Percentiles rank a stretch among this genome's conserved stretches.
Evolutionary conservation across 2,888 invertebrate genomes (phyloP).

Genomic region (Philaethria dido): DNA sequence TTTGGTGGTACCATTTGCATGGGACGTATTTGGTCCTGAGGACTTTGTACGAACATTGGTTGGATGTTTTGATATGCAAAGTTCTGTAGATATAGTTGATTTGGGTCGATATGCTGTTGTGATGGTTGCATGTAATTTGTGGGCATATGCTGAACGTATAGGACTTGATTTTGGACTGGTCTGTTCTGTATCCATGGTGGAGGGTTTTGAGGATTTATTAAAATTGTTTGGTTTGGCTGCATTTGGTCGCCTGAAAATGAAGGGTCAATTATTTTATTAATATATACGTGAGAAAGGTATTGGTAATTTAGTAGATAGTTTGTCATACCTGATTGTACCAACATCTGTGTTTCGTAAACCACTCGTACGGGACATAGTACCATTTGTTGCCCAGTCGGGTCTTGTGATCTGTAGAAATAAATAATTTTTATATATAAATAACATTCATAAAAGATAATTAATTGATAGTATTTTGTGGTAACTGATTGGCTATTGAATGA

Average conservation of each 20-base stretch:
- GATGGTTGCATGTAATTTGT: constrained; percentile 62
- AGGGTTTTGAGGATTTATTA: constrained; percentile 71
- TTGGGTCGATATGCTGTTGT: constrained; percentile 66
- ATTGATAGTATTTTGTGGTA: not conserved
- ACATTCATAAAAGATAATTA: not conserved
- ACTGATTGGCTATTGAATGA: not conserved
- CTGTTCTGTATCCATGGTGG: constrained; percentile 77
- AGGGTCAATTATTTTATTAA: not conserved
- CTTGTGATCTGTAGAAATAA: constrained; percentile 51
- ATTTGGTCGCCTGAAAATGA: constrained; percentile 67
- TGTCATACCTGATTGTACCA: constrained; percentile 67
- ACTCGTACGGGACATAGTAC: constrained; percentile 71
- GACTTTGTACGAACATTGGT: constrained; percentile 58
- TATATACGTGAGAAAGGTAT: not conserved
- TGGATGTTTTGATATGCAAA: constrained; percentile 64
- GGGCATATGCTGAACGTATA: constrained; percentile 71
- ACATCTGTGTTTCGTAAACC: constrained; percentile 71
- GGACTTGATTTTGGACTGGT: constrained; percentile 62
- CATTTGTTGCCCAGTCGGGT: constrained; percentile 61
- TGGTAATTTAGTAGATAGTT: not conserved
- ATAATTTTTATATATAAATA: not conserved
- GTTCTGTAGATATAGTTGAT: constrained; percentile 66
- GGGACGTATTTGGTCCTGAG: constrained; percentile 46
- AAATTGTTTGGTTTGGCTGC: constrained; percentile 67
- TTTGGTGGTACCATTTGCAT: constrained; percentile 45